These are phyloP conservation scores for Polydrusus tereticollis DNA, from an alignment of 2,888 invertebrate genomes.

Conservation along the genomic window DNA sequence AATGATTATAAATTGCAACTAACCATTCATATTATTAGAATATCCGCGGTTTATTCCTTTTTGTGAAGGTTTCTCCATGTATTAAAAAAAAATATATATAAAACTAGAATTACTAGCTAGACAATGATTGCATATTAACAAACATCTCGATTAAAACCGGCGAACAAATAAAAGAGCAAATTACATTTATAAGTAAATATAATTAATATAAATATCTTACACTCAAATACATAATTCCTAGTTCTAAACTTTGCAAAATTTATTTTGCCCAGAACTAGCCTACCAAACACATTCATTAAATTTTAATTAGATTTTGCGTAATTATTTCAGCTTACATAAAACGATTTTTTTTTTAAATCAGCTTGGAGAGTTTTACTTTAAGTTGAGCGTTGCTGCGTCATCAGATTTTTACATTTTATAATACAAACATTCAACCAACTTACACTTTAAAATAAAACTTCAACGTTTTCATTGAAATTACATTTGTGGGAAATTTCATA, in stretches of 20 bases:
- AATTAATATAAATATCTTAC: conserved; percentile 69
- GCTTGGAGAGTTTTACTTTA: conserved; percentile 49
- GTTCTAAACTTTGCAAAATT: conserved; percentile 64
- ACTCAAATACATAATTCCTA: conserved; percentile 67
- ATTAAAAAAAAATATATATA: too few species aligned
- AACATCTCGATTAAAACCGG: background rate
- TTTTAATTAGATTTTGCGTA: conserved; percentile 62
- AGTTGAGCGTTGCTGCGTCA: conserved; percentile 58
- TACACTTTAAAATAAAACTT: conserved; percentile 37
- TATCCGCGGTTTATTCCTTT: too few species aligned
- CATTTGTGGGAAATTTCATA: background rate
- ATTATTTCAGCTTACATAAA: conserved; percentile 64
- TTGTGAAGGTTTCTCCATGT: too few species aligned
- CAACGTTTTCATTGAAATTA: conserved; percentile 11
- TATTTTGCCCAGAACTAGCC: conserved; percentile 64
- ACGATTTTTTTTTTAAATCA: conserved; percentile 50
- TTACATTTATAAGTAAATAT: conserved; percentile 69
- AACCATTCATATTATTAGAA: too few species aligned
- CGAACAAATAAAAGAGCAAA: conserved; percentile 39
- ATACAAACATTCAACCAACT: conserved; percentile 48
- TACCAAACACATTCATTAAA: conserved; percentile 65
- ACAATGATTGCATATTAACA: too few species aligned
- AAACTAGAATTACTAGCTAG: too few species aligned
- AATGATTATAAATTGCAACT: too few species aligned
- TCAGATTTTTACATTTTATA: conserved; percentile 55